A percentile compares a stretch with the other conserved stretches of the same genome.
phyloP scores from a whole-genome alignment of 2,113 vertebrate genomes.

The Myotis lucifugus region DNA sequence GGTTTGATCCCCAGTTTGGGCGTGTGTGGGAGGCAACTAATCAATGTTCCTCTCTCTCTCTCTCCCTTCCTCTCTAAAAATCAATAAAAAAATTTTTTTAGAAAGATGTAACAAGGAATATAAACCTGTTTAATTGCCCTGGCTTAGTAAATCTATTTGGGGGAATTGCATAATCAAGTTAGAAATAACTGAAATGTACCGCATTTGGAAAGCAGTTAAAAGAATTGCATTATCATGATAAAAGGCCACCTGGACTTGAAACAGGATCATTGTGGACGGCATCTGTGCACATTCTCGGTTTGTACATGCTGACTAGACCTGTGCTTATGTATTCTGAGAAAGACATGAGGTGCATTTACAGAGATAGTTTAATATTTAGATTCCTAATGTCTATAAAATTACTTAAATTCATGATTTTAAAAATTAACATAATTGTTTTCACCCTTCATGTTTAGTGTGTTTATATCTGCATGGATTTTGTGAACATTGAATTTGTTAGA shows the following conservation, averaged over 20 bases:
- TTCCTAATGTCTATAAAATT: constrained; percentile 14
- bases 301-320: not conserved
- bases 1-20: not conserved
- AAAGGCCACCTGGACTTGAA: not conserved
- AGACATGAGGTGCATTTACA: not conserved
- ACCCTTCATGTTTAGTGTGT: not conserved
- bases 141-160: not conserved
- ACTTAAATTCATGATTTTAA: not conserved
- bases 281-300: not conserved
- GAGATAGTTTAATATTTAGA: not conserved
- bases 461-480: not conserved
- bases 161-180: constrained; percentile 5
- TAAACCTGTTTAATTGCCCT: not conserved
- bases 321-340: not conserved
- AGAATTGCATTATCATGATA: not conserved
- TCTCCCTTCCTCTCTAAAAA: not conserved
- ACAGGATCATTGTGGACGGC: not conserved
- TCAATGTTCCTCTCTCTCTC: not conserved
- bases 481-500: constrained; percentile 10
- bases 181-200: not conserved
- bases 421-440: not conserved
- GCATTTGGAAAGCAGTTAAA: constrained; percentile 14
- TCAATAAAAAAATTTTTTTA: not conserved
- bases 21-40: not conserved
- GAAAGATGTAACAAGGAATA: not conserved